Conservation (phyloP, 2,797 vertebrate genomes). For the Hipposideros larvatus region DNA sequence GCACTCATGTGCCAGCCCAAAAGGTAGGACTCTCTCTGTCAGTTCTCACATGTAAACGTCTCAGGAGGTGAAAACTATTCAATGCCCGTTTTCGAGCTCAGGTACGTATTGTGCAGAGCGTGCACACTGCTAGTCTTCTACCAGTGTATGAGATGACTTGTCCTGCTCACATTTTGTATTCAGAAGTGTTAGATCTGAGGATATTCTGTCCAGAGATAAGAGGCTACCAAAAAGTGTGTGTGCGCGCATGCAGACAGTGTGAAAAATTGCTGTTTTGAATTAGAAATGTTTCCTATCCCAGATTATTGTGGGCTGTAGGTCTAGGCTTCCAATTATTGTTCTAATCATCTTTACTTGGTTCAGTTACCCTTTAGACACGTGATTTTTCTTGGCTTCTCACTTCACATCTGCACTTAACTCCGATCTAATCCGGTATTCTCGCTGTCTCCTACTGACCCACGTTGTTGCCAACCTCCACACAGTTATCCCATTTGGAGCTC, state of each 20-base stretch:
- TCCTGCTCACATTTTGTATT: background rate
- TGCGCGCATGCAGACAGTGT: accelerated
- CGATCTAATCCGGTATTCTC: background rate
- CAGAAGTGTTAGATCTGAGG: background rate
- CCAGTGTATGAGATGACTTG: accelerated
- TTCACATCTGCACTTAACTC: background rate
- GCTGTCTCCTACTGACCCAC: background rate
- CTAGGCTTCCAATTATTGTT: background rate
- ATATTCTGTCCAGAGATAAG: background rate
- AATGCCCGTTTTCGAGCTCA: background rate
- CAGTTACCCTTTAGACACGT: background rate
- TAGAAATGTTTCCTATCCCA: background rate
- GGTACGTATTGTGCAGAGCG: accelerated
- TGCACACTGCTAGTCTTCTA: accelerated
- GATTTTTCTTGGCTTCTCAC: background rate
- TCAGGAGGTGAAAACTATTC: background rate
- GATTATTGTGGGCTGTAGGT: background rate
- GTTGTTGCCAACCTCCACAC: background rate
- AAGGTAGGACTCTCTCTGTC: background rate
- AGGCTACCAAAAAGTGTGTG: background rate
- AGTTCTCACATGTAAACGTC: background rate
- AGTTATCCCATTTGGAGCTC: background rate
- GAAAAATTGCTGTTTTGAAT: background rate
- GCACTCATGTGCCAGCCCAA: too few relatives aligned
- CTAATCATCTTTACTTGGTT: background rate